These are phyloP conservation scores for Pseudococcus jackbeardsleyi DNA, from an alignment of 2,888 invertebrate species.

Conservation along the genomic window DNA sequence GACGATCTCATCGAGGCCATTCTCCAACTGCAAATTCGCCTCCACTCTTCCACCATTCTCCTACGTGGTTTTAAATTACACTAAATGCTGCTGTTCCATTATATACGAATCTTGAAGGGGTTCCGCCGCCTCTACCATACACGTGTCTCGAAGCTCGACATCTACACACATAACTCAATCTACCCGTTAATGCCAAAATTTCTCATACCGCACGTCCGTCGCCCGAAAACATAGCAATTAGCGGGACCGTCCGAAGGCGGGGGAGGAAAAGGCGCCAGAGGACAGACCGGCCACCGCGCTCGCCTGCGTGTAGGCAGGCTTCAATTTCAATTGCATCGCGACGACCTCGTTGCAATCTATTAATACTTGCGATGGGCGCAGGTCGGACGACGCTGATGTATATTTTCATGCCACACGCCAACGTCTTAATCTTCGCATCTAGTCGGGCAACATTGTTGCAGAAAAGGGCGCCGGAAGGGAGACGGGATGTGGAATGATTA, in stretches of 20 bases:
- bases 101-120: not conserved
- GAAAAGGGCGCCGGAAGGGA: not conserved
- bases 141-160: not conserved
- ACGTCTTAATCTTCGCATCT: not conserved
- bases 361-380: not conserved
- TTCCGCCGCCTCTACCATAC: not conserved
- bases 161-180: not conserved
- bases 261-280: not conserved
- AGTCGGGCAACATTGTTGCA: not conserved
- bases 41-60: not conserved
- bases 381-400: not conserved
- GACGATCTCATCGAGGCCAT: too few species aligned
- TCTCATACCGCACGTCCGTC: not conserved
- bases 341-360: slow-evolving; percentile 47
- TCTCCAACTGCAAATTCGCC: not conserved
- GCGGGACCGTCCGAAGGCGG: not conserved
- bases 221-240: not conserved
- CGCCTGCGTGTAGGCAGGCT: not conserved
- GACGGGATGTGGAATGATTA: slow-evolving; percentile 16
- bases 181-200: not conserved
- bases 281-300: not conserved
- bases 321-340: slow-evolving; percentile 44
- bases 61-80: not conserved
- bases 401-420: not conserved
- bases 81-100: not conserved